A percentile compares a stretch with the other conserved stretches of the same genome.
These are phyloP conservation scores for Sylvilagus floridanus DNA, from an alignment of 2,797 vertebrate genomes.

Conservation along the genomic window DNA sequence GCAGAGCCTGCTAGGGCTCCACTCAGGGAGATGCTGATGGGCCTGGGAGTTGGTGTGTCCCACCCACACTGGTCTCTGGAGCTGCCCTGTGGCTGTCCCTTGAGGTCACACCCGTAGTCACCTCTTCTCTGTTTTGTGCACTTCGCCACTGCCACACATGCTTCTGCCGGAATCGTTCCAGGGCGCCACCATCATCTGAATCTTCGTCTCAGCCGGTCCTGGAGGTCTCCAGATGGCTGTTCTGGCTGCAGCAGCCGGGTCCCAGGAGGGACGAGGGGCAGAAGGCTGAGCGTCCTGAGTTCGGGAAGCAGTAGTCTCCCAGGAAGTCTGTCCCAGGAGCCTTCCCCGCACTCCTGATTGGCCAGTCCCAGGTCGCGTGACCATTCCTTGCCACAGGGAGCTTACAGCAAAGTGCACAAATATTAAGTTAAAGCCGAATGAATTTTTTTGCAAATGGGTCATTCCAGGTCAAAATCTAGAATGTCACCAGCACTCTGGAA, in stretches of 20 bases:
- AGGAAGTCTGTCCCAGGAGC: background rate
- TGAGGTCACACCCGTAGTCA: background rate
- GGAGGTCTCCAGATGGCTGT: background rate
- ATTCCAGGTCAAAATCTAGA: background rate
- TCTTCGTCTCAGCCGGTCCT: background rate
- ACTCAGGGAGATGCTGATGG: background rate
- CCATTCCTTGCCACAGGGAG: background rate
- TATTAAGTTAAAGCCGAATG: background rate
- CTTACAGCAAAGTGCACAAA: background rate
- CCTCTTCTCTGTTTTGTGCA: background rate
- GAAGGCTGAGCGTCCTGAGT: background rate
- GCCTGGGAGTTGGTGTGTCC: background rate
- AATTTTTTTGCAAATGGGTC: background rate
- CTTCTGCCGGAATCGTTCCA: background rate
- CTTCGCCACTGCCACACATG: background rate
- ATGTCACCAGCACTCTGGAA: background rate
- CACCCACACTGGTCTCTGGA: background rate
- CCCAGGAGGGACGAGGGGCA: background rate
- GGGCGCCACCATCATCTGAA: background rate
- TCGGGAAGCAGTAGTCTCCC: background rate
- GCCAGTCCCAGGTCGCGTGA: background rate
- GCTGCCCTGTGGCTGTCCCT: background rate
- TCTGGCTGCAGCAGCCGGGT: background rate
- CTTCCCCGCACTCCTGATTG: background rate
- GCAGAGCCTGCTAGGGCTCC: background rate